Conservation (phyloP, 2,888 invertebrate genomes). For the Dinocampus coccinellae region DNA sequence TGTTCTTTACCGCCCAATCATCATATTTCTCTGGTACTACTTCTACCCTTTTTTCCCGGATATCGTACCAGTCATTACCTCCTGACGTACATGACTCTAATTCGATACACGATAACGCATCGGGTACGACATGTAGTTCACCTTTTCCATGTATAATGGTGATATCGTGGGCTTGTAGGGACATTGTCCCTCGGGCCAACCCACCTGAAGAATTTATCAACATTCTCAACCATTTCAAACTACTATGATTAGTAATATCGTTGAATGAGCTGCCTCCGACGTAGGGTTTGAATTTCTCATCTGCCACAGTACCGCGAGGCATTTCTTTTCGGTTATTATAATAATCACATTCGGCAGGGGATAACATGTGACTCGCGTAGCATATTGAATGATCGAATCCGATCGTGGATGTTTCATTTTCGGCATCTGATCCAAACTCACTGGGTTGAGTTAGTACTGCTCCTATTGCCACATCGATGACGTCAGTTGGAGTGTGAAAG, state of each 20-base stretch:
- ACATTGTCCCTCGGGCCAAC: conserved; percentile 20
- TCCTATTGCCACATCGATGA: neutral
- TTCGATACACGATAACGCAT: conserved; percentile 30
- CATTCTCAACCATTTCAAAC: too few relatives aligned
- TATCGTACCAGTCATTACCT: too few relatives aligned
- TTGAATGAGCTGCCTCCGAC: neutral
- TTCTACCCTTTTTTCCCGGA: neutral
- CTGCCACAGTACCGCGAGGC: neutral
- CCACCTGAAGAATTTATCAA: neutral
- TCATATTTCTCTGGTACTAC: conserved; percentile 23
- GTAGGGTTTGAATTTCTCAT: neutral
- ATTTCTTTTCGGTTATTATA: neutral
- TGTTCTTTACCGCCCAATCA: conserved; percentile 27
- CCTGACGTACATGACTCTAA: neutral
- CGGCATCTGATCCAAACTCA: neutral
- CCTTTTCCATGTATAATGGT: conserved; percentile 23
- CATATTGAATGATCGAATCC: neutral
- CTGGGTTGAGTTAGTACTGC: neutral
- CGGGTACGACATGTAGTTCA: conserved; percentile 31
- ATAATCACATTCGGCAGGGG: neutral
- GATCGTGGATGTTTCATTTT: neutral
- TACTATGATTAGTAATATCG: neutral
- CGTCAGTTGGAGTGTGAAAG: neutral
- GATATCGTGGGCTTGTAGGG: conserved; percentile 31
- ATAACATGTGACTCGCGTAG: neutral